Evolutionary conservation across 2,888 invertebrate genomes (phyloP).

Genomic region (Leucozona laternaria): DNA sequence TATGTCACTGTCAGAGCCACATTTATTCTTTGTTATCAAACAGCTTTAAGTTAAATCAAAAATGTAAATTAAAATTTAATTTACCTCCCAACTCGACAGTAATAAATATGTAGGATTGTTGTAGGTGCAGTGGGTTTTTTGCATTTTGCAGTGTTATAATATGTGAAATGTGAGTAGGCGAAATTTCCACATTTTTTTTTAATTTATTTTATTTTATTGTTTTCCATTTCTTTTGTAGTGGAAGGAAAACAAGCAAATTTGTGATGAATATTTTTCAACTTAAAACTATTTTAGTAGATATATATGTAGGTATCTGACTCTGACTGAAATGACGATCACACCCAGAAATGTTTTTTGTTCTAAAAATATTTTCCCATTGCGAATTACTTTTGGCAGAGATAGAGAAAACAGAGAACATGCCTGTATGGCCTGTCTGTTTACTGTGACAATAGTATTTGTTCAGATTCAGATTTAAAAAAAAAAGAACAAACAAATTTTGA

Average conservation of each 20-base stretch:
- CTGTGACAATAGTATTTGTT: conserved; percentile 12
- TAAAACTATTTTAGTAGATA: background rate
- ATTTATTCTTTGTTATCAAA: background rate
- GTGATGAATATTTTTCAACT: background rate
- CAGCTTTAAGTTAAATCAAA: background rate
- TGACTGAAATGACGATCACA: background rate
- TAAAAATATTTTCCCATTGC: conserved; percentile 4
- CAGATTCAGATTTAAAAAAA: background rate
- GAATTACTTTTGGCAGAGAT: conserved; percentile 14
- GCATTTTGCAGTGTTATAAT: background rate
- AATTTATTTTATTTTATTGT: background rate
- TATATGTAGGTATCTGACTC: too few relatives aligned
- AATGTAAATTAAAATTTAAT: conserved; percentile 6
- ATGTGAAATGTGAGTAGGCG: background rate
- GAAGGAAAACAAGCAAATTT: background rate
- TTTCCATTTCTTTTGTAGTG: background rate
- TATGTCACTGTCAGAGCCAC: background rate
- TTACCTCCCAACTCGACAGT: background rate
- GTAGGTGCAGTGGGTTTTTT: conserved; percentile 3
- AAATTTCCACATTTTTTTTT: background rate
- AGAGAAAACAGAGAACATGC: background rate
- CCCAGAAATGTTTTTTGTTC: conserved; percentile 9
- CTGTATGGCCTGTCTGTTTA: conserved; percentile 5
- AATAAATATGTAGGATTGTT: too few relatives aligned
- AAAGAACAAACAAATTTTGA: background rate